Base-by-base conservation (phyloP, 2,113 vertebrate species). In the Chroicocephalus ridibundus region DNA sequence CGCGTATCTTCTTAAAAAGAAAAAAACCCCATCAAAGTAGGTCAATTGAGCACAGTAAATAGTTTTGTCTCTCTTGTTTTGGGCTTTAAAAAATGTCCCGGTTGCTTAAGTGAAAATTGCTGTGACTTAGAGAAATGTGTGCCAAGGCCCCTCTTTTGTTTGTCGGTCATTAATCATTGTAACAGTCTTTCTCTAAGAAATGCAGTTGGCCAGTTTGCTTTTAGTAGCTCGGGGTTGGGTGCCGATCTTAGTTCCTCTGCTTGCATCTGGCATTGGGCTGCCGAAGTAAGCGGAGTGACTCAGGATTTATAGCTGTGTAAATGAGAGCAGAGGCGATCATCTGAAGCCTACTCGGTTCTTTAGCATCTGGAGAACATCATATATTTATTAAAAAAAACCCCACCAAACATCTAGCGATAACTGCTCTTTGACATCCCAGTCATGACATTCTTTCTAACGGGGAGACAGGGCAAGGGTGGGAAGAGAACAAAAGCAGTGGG, bases 341-440 rank as follows among this genome's bases (percentile, higher is more conserved):
- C 62, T 88, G 58, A 72, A 92, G 31, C 62, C 22, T 20, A 2
- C 32, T 88, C 3, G 12, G 34, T 65, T 64, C 82, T 52, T 75
- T 3, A 88, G 60, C 70, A 94, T 87, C 77, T 93, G 94, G 90
- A 93, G 84, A 85, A 46, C 60, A 94, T 75, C 22, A 68, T 34
- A 19, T 5, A 29, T 60, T 79, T 60, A 64, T 65, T 42, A 42
- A 86, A 55, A 68, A 21, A 4, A 24, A 24, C 22, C 17, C 58
- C 83, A 46, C 15, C 34, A 42, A 85, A 38, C 52, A 61, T 44
- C 17, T 54, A 90, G 49, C 34, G 89, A 74, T 49, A 88, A 77
- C 62, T 93, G 79, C 66, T 79, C 62, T 57, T 69, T 74, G 82
- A 57, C 24, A 71, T 90, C 46, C 31, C 78, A 69, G 46, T 75